Evolutionary conservation across 2,888 invertebrate genomes (phyloP).

Genomic region (Formica aserva): DNA sequence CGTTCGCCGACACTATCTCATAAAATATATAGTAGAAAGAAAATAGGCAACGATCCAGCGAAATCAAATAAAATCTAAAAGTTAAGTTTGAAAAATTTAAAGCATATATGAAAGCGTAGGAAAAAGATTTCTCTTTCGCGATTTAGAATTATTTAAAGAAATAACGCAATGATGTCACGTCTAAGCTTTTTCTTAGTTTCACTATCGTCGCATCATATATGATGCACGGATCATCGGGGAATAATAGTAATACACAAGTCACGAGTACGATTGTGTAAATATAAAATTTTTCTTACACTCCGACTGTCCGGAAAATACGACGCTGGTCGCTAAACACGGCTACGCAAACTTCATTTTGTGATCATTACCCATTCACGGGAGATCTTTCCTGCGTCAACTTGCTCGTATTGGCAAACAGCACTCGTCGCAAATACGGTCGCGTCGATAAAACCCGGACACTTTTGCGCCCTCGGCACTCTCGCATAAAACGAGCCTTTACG

Average conservation of each 20-base stretch:
- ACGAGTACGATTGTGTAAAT: background rate
- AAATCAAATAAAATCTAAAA: background rate
- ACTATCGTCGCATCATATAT: background rate
- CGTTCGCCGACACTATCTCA: background rate
- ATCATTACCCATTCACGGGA: conserved; percentile 27
- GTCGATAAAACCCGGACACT: conserved; percentile 13
- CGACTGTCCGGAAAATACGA: background rate
- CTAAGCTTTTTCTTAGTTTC: background rate
- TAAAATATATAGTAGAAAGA: background rate
- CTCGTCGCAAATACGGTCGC: background rate
- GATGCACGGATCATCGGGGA: background rate
- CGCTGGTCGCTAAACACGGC: background rate
- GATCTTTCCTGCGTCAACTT: background rate
- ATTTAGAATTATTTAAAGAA: background rate
- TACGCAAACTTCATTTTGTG: conserved; percentile 8
- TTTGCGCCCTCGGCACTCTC: conserved; percentile 8
- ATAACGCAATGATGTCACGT: background rate
- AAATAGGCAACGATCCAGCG: background rate
- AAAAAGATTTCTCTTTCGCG: background rate
- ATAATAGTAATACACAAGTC: background rate
- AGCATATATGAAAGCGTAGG: background rate
- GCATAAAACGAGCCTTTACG: conserved; percentile 26
- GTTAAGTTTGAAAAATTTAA: background rate
- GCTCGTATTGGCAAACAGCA: conserved; percentile 14
- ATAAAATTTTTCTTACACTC: background rate